phyloP scores from a whole-genome alignment of 2,888 invertebrate genomes.

The Yponomeuta plumbellus region DNA sequence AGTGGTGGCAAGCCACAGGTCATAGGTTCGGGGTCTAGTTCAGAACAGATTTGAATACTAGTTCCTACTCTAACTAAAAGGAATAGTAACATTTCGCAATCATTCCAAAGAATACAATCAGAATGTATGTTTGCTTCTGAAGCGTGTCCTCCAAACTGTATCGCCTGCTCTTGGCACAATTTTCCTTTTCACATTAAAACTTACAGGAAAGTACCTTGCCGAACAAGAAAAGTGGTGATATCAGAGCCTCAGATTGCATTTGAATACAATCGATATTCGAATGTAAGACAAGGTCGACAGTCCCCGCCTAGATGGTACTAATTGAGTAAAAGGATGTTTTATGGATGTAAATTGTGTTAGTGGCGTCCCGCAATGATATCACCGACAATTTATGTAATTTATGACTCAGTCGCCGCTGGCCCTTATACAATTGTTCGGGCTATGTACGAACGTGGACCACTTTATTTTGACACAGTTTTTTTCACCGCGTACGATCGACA shows the following conservation, averaged over 20 bases:
- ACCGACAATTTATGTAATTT: slow-evolving; percentile 64
- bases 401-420: slow-evolving; percentile 48
- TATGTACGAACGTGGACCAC: neutral
- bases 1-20: no score
- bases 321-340: slow-evolving; percentile 52
- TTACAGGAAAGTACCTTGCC: neutral
- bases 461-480: neutral
- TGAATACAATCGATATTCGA: slow-evolving; percentile 40
- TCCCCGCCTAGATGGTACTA: slow-evolving; percentile 41
- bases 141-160: no score
- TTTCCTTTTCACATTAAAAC: neutral
- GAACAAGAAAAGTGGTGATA: neutral
- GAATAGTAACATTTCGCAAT: no score
- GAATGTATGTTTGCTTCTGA: no score
- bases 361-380: slow-evolving; percentile 52
- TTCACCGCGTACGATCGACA: neutral
- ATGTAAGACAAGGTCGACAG: slow-evolving; percentile 50
- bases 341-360: slow-evolving; percentile 43
- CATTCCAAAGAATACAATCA: no score
- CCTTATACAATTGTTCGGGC: slow-evolving; percentile 5
- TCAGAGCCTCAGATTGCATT: neutral
- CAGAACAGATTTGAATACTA: no score
- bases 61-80: no score
- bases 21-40: no score
- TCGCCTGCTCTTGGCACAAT: neutral